A percentile compares a stretch with the other conserved stretches of the same genome.
Evolutionary conservation across 2,888 invertebrate genomes (phyloP).

Genomic region (Latheticus oryzae): DNA sequence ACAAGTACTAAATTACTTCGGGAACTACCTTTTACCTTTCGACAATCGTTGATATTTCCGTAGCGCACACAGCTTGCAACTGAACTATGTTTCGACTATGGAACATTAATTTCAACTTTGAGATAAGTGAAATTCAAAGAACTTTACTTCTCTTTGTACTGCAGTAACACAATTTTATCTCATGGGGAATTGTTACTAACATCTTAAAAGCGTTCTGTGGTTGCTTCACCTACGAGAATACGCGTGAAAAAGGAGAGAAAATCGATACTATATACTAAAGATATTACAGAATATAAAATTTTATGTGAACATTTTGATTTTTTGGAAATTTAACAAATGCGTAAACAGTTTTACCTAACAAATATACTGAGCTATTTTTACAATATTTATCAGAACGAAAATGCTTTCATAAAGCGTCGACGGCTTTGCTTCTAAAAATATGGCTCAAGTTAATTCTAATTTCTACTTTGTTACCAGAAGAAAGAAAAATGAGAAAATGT

Average conservation of each 20-base stretch:
- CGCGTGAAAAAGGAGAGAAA: not conserved
- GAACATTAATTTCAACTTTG: conserved; percentile 29
- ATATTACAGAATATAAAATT: conserved; percentile 1
- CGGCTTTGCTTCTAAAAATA: conserved; percentile 9
- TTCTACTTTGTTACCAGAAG: not conserved
- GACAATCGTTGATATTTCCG: conserved; percentile 25
- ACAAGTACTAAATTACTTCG: conserved; percentile 35
- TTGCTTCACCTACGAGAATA: conserved; percentile 2
- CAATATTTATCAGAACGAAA: conserved; percentile 3
- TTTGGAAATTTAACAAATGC: conserved; percentile 7
- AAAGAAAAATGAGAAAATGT: conserved; percentile 1
- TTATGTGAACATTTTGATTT: conserved; percentile 6
- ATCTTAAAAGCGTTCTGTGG: conserved; percentile 20
- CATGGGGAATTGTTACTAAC: conserved; percentile 9
- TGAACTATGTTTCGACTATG: conserved; percentile 26
- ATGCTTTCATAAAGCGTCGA: too few species aligned
- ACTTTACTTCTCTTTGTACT: conserved; percentile 19
- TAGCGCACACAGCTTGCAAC: conserved; percentile 13
- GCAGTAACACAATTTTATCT: conserved; percentile 27
- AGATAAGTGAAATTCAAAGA: conserved; percentile 30
- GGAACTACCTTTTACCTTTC: conserved; percentile 10
- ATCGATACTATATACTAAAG: conserved; percentile 1
- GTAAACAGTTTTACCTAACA: too few species aligned
- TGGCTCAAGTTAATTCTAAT: conserved; percentile 4
- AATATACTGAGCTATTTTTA: not conserved